Conservation (phyloP, 2,113 vertebrate species). For the Pelodiscus sinensis region DNA sequence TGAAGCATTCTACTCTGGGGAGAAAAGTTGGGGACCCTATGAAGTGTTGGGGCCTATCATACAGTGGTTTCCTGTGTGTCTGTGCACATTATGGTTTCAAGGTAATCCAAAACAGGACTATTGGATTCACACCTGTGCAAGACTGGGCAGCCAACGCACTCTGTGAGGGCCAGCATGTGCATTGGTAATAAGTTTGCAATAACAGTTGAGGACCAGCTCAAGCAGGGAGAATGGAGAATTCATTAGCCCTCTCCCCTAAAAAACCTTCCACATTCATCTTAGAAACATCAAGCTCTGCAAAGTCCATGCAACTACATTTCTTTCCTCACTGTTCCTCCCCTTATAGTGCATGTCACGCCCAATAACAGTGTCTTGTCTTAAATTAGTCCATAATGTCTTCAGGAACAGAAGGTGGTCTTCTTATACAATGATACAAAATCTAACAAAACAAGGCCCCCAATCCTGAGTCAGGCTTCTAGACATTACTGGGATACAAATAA, state of each 20-base stretch:
- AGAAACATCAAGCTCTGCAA: slow-evolving; percentile 63
- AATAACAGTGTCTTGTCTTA: neutral
- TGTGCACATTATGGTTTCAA: neutral
- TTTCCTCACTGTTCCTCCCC: slow-evolving; percentile 51
- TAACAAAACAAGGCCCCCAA: neutral
- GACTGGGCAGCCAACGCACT: neutral
- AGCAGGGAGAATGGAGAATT: neutral
- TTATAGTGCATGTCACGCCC: neutral
- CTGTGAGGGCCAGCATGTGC: neutral
- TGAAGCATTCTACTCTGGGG: neutral
- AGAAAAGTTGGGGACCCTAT: neutral
- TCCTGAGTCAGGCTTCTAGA: neutral
- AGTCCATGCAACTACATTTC: slow-evolving; percentile 62
- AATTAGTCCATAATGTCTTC: neutral
- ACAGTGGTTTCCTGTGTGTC: neutral
- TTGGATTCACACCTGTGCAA: neutral
- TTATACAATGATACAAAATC: neutral
- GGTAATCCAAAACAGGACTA: neutral
- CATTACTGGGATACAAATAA: neutral
- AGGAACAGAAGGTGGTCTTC: slow-evolving; percentile 35
- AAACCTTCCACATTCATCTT: neutral
- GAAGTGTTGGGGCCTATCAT: neutral
- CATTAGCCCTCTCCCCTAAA: slow-evolving; percentile 4
- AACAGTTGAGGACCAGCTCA: rapidly evolving
- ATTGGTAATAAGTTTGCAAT: neutral